phyloP scores from a whole-genome alignment of 2,113 vertebrate genomes.

The Corvus cornix region DNA sequence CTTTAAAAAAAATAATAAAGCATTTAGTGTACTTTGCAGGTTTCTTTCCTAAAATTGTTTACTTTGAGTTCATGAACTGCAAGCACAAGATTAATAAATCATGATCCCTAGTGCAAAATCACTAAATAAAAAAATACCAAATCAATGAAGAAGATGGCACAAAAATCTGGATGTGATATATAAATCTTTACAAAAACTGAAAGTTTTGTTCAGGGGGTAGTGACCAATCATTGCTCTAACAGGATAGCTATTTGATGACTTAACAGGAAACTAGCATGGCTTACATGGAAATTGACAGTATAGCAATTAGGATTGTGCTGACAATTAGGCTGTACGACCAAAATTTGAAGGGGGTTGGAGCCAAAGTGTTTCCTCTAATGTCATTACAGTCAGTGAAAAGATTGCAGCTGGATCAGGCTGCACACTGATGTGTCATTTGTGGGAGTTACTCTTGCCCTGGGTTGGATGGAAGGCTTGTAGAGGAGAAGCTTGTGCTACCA shows the following conservation, averaged over 20 bases:
- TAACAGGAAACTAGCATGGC: neutral
- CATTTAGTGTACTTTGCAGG: neutral
- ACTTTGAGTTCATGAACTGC: neutral
- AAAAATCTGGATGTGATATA: neutral
- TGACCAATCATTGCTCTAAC: neutral
- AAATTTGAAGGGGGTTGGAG: neutral
- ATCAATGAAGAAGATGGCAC: neutral
- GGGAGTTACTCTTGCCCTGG: neutral
- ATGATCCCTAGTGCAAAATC: neutral
- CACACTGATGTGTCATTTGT: neutral
- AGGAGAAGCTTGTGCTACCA: neutral
- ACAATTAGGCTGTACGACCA: neutral
- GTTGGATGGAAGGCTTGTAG: neutral
- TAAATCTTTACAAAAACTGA: neutral
- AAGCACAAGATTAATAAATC: neutral
- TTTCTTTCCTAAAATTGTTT: neutral
- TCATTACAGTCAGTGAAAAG: neutral
- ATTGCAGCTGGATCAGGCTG: neutral
- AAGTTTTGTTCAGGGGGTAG: neutral
- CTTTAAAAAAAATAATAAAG: neutral
- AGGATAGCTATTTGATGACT: neutral
- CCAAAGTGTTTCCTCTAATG: neutral
- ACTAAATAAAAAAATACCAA: neutral
- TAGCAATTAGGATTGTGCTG: neutral
- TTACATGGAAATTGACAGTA: neutral